A percentile compares a stretch with the other conserved stretches of the same genome.
phyloP scores from a whole-genome alignment of 2,797 vertebrate species.

The Rhinichthys osculus region DNA sequence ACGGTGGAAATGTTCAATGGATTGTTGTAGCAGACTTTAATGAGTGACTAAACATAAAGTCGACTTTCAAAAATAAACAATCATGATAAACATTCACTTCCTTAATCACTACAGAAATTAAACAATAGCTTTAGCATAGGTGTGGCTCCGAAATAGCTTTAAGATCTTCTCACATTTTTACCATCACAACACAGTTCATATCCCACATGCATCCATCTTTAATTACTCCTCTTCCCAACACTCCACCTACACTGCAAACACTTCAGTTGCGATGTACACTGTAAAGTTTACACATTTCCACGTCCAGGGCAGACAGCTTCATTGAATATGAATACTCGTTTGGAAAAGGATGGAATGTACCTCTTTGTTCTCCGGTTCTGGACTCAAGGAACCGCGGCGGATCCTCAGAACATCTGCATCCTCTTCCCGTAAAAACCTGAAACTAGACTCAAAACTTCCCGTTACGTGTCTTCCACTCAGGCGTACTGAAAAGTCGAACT shows the following conservation, averaged over 20 bases:
- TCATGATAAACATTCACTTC: neutral
- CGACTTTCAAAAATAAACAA: neutral
- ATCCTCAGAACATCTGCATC: constrained; percentile 65
- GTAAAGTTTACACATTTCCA: neutral
- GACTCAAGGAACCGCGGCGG: constrained; percentile 37
- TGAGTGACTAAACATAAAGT: neutral
- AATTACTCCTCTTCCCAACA: constrained; percentile 44
- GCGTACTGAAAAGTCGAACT: constrained; percentile 17
- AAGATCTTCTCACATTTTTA: neutral
- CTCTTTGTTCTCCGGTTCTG: constrained; percentile 62
- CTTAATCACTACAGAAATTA: neutral
- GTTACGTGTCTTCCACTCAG: constrained; percentile 54
- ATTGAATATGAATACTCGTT: constrained; percentile 1
- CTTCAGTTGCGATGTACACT: neutral
- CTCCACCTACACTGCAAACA: constrained; percentile 38
- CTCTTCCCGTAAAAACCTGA: constrained; percentile 38
- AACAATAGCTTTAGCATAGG: neutral
- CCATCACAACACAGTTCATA: constrained; percentile 11
- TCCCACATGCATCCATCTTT: constrained; percentile 52
- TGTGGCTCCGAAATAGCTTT: constrained; percentile 1
- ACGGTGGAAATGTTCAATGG: neutral
- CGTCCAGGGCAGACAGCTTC: neutral
- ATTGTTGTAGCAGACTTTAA: neutral
- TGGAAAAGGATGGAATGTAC: constrained; percentile 49
- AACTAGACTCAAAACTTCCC: constrained; percentile 49